phyloP scores from a whole-genome alignment of 2,113 vertebrate genomes.

The Sialia sialis region DNA sequence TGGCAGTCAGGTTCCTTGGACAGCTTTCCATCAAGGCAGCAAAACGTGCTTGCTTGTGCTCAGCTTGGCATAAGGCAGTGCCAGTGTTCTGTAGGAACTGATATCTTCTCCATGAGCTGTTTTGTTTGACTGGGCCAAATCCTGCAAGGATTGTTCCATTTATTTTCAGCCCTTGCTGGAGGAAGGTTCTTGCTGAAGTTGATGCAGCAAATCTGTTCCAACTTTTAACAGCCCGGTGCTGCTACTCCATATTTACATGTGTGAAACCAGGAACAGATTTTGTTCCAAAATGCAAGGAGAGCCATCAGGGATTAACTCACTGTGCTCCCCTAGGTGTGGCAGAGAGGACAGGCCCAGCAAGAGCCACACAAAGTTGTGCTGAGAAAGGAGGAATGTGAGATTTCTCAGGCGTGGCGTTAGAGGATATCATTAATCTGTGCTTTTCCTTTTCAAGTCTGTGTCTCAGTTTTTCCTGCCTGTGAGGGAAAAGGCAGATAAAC shows the following conservation, averaged over 20 bases:
- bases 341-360: not conserved
- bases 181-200: not conserved
- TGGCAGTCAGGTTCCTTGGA: not conserved
- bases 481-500: not conserved
- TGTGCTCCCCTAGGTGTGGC: not conserved
- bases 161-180: not conserved
- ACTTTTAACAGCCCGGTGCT: not conserved
- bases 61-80: not conserved
- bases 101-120: not conserved
- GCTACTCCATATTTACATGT: not conserved
- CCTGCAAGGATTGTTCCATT: not conserved
- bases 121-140: not conserved
- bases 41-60: not conserved
- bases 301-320: not conserved
- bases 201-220: not conserved
- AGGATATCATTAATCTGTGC: not conserved
- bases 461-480: not conserved
- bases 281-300: not conserved
- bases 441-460: not conserved
- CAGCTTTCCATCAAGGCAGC: not conserved
- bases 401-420: not conserved
- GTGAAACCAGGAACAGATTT: not conserved
- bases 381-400: not conserved
- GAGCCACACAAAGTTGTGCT: not conserved
- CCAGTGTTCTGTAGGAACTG: not conserved